phyloP scores from a whole-genome alignment of 2,113 vertebrate species.

The Tyrannus savana region DNA sequence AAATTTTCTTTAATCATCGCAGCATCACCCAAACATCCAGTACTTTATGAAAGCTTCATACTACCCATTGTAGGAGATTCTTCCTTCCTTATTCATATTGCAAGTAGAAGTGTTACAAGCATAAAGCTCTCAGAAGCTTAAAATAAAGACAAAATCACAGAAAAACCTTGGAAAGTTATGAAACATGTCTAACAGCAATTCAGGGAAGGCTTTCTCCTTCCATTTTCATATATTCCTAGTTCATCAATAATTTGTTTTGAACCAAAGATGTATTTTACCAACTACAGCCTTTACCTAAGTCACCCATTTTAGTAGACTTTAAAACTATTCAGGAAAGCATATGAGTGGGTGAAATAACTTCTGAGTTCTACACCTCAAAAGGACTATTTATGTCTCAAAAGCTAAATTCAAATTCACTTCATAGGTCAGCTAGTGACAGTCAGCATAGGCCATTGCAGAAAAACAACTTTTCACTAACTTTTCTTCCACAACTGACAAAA shows the following conservation, averaged over 20 bases:
- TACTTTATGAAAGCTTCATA: neutral
- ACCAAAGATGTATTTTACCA: accelerated
- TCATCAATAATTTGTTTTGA: neutral
- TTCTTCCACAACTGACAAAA: neutral
- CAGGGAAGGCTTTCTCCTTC: neutral
- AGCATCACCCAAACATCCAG: neutral
- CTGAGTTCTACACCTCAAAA: neutral
- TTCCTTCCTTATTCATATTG: neutral
- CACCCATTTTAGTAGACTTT: neutral
- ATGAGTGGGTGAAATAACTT: neutral
- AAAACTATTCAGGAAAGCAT: neutral
- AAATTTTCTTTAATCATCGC: neutral
- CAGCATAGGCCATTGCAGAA: neutral
- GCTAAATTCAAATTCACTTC: neutral
- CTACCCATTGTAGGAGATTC: neutral
- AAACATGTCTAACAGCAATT: neutral
- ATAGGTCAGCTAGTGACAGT: neutral
- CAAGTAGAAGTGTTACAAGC: neutral
- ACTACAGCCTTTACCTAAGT: neutral
- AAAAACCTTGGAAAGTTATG: neutral
- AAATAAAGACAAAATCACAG: neutral
- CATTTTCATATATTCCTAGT: neutral
- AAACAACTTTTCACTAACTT: neutral
- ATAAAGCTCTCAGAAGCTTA: neutral
- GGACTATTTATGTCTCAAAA: neutral